These are phyloP conservation scores for Barypeithes pellucidus DNA, from an alignment of 2,888 invertebrate species.

Conservation along the genomic window DNA sequence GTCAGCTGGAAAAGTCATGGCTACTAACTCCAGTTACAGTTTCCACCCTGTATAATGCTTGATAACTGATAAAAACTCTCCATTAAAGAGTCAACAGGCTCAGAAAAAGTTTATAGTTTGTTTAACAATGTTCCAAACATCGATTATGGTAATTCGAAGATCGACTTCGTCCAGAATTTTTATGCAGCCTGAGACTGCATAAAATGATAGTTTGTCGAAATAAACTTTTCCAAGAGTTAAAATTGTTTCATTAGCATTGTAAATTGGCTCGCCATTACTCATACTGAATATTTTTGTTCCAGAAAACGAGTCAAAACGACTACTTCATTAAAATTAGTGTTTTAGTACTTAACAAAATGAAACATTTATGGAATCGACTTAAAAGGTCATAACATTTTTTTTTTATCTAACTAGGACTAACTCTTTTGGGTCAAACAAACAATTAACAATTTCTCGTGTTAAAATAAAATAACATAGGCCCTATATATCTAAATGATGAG, in stretches of 20 bases:
- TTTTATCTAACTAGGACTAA: too few relatives aligned
- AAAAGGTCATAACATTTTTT: too few relatives aligned
- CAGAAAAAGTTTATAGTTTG: conserved; percentile 30
- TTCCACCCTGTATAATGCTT: background rate
- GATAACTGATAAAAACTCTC: background rate
- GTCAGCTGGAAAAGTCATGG: too few relatives aligned
- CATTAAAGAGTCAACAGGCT: conserved; percentile 34
- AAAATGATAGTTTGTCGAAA: conserved; percentile 46
- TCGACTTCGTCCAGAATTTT: conserved; percentile 35
- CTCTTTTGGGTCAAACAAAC: too few relatives aligned
- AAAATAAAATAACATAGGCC: too few relatives aligned
- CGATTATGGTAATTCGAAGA: conserved; percentile 44
- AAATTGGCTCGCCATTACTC: conserved; percentile 36
- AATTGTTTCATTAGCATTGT: conserved; percentile 48
- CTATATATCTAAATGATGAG: too few relatives aligned
- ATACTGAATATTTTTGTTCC: conserved; percentile 21
- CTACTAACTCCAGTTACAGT: too few relatives aligned
- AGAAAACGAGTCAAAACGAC: background rate
- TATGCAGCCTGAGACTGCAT: conserved; percentile 34
- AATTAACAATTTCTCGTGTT: too few relatives aligned
- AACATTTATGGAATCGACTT: too few relatives aligned
- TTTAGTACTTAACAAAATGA: too few relatives aligned
- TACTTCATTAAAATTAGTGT: background rate
- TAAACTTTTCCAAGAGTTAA: conserved; percentile 33
- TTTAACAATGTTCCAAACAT: conserved; percentile 46